phyloP scores from a whole-genome alignment of 2,113 vertebrate genomes.

The Ciconia stormi region DNA sequence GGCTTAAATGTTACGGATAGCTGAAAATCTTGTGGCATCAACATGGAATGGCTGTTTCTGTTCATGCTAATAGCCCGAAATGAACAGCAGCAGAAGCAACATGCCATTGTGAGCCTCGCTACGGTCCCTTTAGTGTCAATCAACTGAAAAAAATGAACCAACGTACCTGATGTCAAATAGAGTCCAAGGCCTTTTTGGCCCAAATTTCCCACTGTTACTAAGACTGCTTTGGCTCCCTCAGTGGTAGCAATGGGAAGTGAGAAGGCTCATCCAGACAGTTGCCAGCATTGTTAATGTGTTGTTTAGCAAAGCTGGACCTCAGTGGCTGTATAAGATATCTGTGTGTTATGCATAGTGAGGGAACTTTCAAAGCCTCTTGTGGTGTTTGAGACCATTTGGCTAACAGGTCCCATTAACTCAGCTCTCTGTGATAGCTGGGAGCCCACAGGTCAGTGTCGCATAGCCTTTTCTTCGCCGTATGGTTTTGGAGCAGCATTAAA shows the following conservation, averaged over 20 bases:
- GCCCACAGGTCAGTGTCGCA: background rate
- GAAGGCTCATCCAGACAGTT: background rate
- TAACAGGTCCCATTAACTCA: background rate
- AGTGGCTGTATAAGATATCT: background rate
- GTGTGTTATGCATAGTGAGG: background rate
- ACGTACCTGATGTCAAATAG: background rate
- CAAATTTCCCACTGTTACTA: background rate
- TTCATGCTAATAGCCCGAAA: background rate
- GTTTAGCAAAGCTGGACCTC: background rate
- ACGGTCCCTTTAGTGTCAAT: background rate
- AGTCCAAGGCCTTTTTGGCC: background rate
- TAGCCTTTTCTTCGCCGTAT: background rate
- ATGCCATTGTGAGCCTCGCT: background rate
- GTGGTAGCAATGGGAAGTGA: background rate
- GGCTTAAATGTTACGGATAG: slow-evolving; percentile 14
- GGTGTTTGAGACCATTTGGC: background rate
- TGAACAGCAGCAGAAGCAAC: background rate
- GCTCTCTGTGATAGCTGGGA: background rate
- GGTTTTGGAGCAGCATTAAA: background rate
- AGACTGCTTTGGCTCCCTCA: background rate
- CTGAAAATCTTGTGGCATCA: slow-evolving; percentile 1
- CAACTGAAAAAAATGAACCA: background rate
- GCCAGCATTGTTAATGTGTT: background rate
- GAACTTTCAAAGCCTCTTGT: background rate
- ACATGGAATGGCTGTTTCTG: background rate